phyloP scores from a whole-genome alignment of 2,888 invertebrate species.

The Apocheima hispidaria region DNA sequence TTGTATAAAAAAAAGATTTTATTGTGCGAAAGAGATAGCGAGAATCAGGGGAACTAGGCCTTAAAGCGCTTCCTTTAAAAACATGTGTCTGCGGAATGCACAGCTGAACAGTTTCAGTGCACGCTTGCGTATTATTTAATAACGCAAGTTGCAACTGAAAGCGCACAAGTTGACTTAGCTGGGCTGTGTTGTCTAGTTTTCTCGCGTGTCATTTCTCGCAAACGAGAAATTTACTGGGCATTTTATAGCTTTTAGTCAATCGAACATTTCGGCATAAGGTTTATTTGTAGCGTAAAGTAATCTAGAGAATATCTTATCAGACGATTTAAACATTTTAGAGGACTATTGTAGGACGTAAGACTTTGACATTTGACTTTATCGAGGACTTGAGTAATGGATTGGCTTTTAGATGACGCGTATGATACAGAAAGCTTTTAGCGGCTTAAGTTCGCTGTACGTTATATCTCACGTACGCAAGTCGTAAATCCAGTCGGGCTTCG shows the following conservation, averaged over 20 bases:
- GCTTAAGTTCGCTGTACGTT: neutral
- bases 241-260: neutral
- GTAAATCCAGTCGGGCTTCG: neutral
- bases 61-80: too few relatives aligned
- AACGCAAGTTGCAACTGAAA: too few relatives aligned
- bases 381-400: conserved; percentile 16
- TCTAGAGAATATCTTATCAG: neutral
- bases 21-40: too few relatives aligned
- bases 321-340: neutral
- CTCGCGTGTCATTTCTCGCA: neutral
- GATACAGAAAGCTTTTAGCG: conserved; percentile 10
- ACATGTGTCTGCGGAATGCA: too few relatives aligned
- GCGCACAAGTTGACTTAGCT: neutral
- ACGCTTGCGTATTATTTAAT: too few relatives aligned
- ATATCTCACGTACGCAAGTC: conserved; percentile 5
- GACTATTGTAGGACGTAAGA: conserved; percentile 4
- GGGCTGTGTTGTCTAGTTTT: neutral
- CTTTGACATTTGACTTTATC: conserved; percentile 17
- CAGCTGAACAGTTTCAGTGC: too few relatives aligned
- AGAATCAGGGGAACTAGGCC: too few relatives aligned
- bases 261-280: too few relatives aligned
- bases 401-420: conserved; percentile 17
- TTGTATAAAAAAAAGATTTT: too few relatives aligned
- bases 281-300: neutral
- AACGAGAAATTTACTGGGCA: neutral